phyloP scores from a whole-genome alignment of 2,888 invertebrate species.

The Gibbula magus region DNA sequence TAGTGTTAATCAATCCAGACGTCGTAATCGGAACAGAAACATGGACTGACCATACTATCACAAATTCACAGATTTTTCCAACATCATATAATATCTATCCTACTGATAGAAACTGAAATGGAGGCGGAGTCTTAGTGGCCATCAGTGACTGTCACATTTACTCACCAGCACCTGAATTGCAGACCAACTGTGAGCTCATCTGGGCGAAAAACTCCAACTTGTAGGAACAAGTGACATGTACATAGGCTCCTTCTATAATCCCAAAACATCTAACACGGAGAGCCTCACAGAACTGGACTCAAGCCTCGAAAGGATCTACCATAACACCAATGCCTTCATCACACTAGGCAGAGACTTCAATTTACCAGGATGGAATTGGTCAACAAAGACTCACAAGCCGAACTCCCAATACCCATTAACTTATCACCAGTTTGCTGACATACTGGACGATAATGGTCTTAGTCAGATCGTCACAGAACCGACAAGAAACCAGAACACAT shows the following conservation, averaged over 20 bases:
- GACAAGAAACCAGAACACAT: constrained; percentile 36
- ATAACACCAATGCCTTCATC: not conserved
- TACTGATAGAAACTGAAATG: constrained; percentile 33
- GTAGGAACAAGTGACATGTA: not conserved
- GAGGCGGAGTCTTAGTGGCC: constrained; percentile 38
- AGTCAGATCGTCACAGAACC: constrained; percentile 36
- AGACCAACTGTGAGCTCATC: constrained; percentile 1
- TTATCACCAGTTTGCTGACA: constrained; percentile 14
- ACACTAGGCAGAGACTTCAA: not conserved
- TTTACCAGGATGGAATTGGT: not conserved
- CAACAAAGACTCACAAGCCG: not conserved
- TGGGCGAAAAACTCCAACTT: constrained; percentile 3
- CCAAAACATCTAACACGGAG: not conserved
- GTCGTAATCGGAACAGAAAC: constrained; percentile 19
- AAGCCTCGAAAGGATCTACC: not conserved
- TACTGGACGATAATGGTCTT: constrained; percentile 36
- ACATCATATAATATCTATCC: constrained; percentile 24
- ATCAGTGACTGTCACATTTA: constrained; percentile 23
- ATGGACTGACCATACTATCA: not conserved
- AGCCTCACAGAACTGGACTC: constrained; percentile 5
- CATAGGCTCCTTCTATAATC: no score
- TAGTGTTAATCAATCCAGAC: constrained; percentile 23
- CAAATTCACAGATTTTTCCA: constrained; percentile 32
- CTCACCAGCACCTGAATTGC: constrained; percentile 29
- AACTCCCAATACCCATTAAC: not conserved